Percentiles rank a stretch among this genome's conserved stretches.
Conservation (phyloP, 30 jellyfish, hydroid and myxozoan genomes). For the Pelagia noctiluca region DNA sequence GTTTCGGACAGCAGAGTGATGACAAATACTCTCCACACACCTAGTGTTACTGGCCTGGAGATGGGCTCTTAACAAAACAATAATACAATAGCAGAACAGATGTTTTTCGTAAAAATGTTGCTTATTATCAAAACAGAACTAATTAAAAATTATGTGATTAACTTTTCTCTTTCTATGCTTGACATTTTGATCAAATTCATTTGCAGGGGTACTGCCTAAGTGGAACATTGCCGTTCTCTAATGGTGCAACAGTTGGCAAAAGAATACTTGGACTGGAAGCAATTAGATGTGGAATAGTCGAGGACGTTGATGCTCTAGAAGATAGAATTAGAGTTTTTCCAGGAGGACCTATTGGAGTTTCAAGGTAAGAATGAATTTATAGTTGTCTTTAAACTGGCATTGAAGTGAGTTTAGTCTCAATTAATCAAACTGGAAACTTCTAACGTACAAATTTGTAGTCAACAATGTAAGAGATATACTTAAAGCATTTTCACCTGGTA, state of each 20-base stretch:
- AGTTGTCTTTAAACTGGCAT: background rate
- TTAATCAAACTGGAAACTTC: too few relatives aligned
- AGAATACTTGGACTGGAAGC: conserved; percentile 67
- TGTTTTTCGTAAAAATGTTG: background rate
- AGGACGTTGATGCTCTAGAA: conserved; percentile 60
- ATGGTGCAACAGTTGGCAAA: conserved; percentile 85
- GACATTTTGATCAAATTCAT: background rate
- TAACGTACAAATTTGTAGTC: too few relatives aligned
- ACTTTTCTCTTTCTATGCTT: too few relatives aligned
- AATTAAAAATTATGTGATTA: too few relatives aligned
- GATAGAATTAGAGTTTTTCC: conserved; percentile 57
- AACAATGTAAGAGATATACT: too few relatives aligned
- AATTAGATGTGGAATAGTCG: conserved; percentile 62
- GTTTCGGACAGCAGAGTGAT: background rate
- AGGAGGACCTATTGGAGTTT: conserved; percentile 72
- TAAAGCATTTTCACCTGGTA: too few relatives aligned
- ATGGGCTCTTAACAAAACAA: background rate
- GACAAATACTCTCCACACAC: too few relatives aligned
- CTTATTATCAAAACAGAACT: background rate
- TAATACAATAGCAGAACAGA: background rate
- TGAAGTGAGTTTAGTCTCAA: too few relatives aligned
- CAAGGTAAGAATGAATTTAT: conserved; percentile 52
- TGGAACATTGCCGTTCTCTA: conserved; percentile 88
- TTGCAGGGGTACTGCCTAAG: conserved; percentile 79
- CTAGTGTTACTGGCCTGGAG: background rate